These are phyloP conservation scores for Albula glossodonta DNA, from an alignment of 2,113 vertebrate genomes.

Conservation along the genomic window DNA sequence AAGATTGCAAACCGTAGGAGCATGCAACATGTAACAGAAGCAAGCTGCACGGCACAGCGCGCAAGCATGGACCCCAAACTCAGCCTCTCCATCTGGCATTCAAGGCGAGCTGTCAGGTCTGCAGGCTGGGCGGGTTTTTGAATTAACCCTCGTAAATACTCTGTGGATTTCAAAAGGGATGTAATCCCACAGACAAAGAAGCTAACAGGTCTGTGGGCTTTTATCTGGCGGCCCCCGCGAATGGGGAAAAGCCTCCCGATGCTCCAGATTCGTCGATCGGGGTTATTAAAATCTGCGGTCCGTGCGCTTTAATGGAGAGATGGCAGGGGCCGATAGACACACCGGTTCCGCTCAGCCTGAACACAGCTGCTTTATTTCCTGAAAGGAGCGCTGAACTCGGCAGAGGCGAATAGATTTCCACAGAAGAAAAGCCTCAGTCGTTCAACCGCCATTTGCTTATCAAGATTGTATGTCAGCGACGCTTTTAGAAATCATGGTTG, in stretches of 20 bases:
- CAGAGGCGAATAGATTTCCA: background rate
- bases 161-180: background rate
- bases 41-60: too few relatives aligned
- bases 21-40: too few relatives aligned
- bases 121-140: background rate
- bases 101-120: background rate
- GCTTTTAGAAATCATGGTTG: background rate
- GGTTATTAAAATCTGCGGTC: background rate
- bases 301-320: background rate
- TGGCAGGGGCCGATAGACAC: background rate
- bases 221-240: background rate
- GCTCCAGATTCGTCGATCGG: background rate
- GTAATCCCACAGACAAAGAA: background rate
- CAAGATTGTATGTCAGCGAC: background rate
- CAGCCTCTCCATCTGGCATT: background rate
- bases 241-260: background rate
- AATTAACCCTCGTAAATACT: background rate
- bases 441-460: slow-evolving; percentile 3
- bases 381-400: background rate
- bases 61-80: too few relatives aligned
- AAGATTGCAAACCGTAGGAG: too few relatives aligned
- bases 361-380: background rate
- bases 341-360: background rate
- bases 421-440: background rate
- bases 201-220: background rate